Evolutionary conservation across 2,113 vertebrate genomes (phyloP), one percentile per base, ranked within the genome.

Genomic region (Trachemys scripta): DNA sequence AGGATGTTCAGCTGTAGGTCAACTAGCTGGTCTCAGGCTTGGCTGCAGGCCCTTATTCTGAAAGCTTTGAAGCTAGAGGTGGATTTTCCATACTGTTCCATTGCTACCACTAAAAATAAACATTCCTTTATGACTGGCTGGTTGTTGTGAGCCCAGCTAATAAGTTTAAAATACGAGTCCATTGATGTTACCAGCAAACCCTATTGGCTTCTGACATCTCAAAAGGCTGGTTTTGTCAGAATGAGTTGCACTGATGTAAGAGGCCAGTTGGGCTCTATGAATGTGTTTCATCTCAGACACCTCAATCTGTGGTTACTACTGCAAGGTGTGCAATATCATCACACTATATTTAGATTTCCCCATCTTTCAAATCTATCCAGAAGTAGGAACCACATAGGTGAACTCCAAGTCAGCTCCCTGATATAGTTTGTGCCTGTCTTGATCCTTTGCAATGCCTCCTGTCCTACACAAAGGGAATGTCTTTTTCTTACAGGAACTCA

Each of bases 81-180:
- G 29, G 50, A 5, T 38, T 82, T 65, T 29, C 9, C 14, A 35
- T 2, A 16, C 27, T 29, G 3, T 51, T 27, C 38, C 2, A 0
- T 83, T 38, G 9, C 47, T 17, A n/a, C 0, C 82, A 51, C 29
- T 78, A 78, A 45, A 45, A 47, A 45, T 47, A 78, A 62, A 35
- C 38, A 27, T 25, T 3, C n/a, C 53, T 49, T 27, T 72, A 24
- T 53, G 49, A 72, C 4, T 6, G 6, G 24, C 19, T 1, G 49
- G 35, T 4, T 56, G 57, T 49, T 75, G 8, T 4, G 49, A 75
- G n/a, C 24, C 42, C 53, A 81, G 47, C 17, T 47, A 80, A 51
- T 1, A 86, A 35, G 1, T 11, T 56, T 1, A 56, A 75, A 80
- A 79, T 1, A 8, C 51, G 72, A 59, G 45, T 45, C 24, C 13